Evolutionary conservation across 2,113 vertebrate genomes (phyloP).

Genomic region (Plestiodon gilberti): DNA sequence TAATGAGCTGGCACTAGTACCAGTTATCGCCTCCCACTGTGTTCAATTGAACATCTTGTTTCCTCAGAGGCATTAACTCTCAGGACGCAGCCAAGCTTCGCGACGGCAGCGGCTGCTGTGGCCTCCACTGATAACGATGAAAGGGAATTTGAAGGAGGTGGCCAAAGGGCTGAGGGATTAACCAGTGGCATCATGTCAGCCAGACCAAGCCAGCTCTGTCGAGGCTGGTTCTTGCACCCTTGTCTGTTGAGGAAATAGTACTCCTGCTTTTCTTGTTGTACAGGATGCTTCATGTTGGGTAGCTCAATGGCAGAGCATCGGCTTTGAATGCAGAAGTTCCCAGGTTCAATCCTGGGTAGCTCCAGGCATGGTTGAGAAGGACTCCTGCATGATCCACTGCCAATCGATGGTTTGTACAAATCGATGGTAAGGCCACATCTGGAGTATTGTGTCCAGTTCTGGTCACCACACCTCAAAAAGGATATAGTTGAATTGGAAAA

Average conservation of each 20-base stretch:
- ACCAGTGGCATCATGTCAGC: background rate
- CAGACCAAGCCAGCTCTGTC: background rate
- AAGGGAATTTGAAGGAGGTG: background rate
- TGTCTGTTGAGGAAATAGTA: background rate
- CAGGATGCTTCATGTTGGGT: background rate
- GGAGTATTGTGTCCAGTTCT: too few species aligned
- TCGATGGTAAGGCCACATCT: too few species aligned
- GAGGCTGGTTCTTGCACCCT: background rate
- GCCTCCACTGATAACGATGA: background rate
- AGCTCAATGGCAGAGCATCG: too few species aligned
- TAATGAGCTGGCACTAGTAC: background rate
- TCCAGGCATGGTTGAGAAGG: too few species aligned
- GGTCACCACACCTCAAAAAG: too few species aligned
- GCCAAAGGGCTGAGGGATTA: background rate
- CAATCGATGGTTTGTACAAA: too few species aligned
- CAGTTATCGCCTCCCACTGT: background rate
- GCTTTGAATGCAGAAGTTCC: too few species aligned
- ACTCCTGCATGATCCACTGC: too few species aligned
- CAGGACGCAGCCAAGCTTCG: background rate
- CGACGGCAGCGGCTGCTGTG: background rate
- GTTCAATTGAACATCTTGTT: conserved; percentile 13
- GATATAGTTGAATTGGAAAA: too few species aligned
- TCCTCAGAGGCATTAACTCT: conserved; percentile 13
- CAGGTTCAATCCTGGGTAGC: too few species aligned
- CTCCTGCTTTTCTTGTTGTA: too few species aligned